Base-by-base conservation (phyloP, 2,113 vertebrate genomes). In the Leucoraja erinaceus region DNA sequence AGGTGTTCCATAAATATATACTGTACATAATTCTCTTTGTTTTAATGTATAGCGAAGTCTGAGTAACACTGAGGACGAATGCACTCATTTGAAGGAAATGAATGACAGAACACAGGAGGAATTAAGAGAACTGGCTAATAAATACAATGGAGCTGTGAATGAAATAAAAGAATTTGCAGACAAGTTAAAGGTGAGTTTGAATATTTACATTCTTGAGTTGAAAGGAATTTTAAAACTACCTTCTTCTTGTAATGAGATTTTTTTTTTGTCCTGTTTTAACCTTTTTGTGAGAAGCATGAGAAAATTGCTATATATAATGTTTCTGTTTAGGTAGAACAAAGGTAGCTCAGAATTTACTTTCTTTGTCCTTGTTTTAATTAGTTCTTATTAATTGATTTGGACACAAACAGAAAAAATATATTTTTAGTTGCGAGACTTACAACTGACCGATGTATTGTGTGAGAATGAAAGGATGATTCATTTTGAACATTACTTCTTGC, bases 1-100 rank as follows among this genome's bases (percentile, higher is more conserved):
- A 88, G 54, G 6, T 38, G 72, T 91, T 54, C 33, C 68, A 72
- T 18, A 91, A 90, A 61, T 72, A 11, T 72, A 20, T 72, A 20
- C 22, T 2, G 63, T 74, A 78, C 88, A 79, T 18, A 5, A 72
- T 93, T 2, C 8, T 0, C 93, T 20, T 77, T 59, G 38, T 93
- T 22, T 22, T 74, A 20, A 22, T 33, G 6, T 61, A 2, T 96
- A 99, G 99, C 94, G 98, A 94, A 97, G 98, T 92, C 97, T 99
- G 94, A 99, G 98, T 94, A 99, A 99, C 95, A 99, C 98, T 0
- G 99, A 99, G 95, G 99, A 99, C 93, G 99, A 99, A 97, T 99
- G 99, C 97, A 99, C 98, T 70, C 98, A 99, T 94, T 96, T 99
- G 95, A 99, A 98, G 96, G 98, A 99, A 95, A 98, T 99, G 98